Evolutionary conservation across 2,888 invertebrate genomes (phyloP).

Genomic region (Drosophila eohydei): DNA sequence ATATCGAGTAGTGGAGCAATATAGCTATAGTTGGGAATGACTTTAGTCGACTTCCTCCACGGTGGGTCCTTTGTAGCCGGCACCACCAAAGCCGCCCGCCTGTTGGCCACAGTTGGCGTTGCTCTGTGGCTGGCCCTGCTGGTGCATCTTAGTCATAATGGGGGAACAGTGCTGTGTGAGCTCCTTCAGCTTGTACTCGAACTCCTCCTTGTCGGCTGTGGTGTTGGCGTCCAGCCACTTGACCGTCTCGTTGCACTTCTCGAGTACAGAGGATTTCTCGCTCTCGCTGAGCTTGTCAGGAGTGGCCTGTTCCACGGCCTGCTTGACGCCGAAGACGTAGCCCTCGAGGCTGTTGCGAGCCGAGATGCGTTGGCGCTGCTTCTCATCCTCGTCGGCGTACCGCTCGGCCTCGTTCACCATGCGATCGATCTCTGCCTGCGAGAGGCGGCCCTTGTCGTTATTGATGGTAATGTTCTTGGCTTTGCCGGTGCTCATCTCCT

Average conservation of each 20-base stretch:
- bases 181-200: constrained; percentile 86
- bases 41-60: constrained; percentile 82
- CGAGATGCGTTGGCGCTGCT: constrained; percentile 31
- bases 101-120: constrained; percentile 85
- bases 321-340: constrained; percentile 32
- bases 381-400: constrained; percentile 86
- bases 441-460: constrained; percentile 91
- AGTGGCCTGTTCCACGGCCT: constrained; percentile 23
- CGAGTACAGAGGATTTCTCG: constrained; percentile 89
- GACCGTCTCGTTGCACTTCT: constrained; percentile 76
- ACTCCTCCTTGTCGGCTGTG: constrained; percentile 90
- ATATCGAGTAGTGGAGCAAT: constrained; percentile 4
- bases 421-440: too few relatives aligned
- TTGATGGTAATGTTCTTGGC: constrained; percentile 92
- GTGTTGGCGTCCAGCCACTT: constrained; percentile 91
- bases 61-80: constrained; percentile 84
- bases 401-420: too few relatives aligned
- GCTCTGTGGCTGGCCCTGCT: constrained; percentile 53
- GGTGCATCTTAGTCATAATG: constrained; percentile 86
- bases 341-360: constrained; percentile 26
- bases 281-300: constrained; percentile 85
- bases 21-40: constrained; percentile 2
- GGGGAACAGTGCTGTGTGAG: constrained; percentile 77
- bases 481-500: constrained; percentile 88
- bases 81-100: constrained; percentile 88